Percentiles rank a stretch among this genome's conserved stretches.
These are phyloP conservation scores for Flabesymbios commensalis DNA, from an alignment of 2,888 invertebrate species.

Conservation along the genomic window DNA sequence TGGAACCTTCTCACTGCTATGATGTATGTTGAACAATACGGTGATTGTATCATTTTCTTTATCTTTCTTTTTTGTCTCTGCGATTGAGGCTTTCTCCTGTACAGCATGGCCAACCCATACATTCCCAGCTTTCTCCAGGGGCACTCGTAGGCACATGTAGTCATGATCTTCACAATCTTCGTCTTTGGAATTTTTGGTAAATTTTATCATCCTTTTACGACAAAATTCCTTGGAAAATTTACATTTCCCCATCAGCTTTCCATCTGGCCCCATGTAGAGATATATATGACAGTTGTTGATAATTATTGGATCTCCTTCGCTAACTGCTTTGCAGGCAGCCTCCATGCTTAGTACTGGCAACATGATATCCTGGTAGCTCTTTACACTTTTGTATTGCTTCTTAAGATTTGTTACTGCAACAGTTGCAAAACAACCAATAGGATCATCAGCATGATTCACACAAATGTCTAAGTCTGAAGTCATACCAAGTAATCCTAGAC, in stretches of 20 bases:
- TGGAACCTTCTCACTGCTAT: conserved; percentile 44
- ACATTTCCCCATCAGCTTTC: conserved; percentile 24
- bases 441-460: conserved; percentile 43
- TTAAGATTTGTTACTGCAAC: conserved; percentile 2
- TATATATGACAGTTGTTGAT: conserved; percentile 44
- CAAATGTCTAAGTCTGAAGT: conserved; percentile 50
- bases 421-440: conserved; percentile 41
- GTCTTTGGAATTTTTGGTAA: conserved; percentile 18
- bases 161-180: conserved; percentile 27
- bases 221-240: conserved; percentile 42
- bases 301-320: conserved; percentile 37
- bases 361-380: conserved; percentile 45
- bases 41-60: conserved; percentile 22
- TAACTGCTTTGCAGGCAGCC: conserved; percentile 41
- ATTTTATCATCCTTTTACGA: conserved; percentile 39
- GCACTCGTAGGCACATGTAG: conserved; percentile 49
- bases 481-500: conserved; percentile 45
- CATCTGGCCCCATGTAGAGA: conserved; percentile 35
- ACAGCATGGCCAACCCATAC: conserved; percentile 7
- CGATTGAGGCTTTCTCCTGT: background rate
- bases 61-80: background rate
- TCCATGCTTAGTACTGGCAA: conserved; percentile 47
- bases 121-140: background rate
- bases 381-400: conserved; percentile 36
- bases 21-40: conserved; percentile 37